Base-by-base conservation (phyloP, 2,888 invertebrate species). In the Drosophila nr. perissopoda region DNA sequence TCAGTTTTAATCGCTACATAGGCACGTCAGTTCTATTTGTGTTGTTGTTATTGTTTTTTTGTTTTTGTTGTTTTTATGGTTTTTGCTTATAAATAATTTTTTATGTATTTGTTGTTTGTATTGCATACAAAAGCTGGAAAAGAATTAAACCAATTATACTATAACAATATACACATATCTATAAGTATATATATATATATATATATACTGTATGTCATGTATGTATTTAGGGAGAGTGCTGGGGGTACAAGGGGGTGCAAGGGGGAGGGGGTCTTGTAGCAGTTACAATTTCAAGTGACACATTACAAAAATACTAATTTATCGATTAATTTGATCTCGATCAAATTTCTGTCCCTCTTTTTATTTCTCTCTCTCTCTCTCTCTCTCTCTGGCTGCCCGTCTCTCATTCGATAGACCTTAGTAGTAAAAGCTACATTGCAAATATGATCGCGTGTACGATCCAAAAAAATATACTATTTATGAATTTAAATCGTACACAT, bases 21-120 rank as follows among this genome's bases (percentile, higher is more conserved):
- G 86, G 86, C 86, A 86, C 86, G 88, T 87, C 89, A 89, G 89
- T 86, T 86, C 89, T 86, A 86, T 89, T 86, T 89, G 88, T 87
- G 82, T 72, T 75, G 82, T 68, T 54, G 69, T 69, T 66, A 27
- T 66, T 73, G 21, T 59, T 62, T 29, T 36, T 67, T 7, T 62
- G 57, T 51, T 42, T 62, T 51, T 40, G 57, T 34, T 57, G 38
- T 65, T n/a, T 53, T 52, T 62, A 68, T 78, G 71, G 58, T 65
- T 52, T 51, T 74, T 38, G 70, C 61, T 80, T 79, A 76, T 59
- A 72, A 64, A 54, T 60, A 69, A 77, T 57, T 58, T 45, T 68
- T 61, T 36, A 58, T 63, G 48, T 66, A n/a, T 58, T 52, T 65
- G 25, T 62, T 78, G 11, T 67, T 81, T 87, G 87, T 77, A 82